Evolutionary conservation across 2,888 invertebrate species (phyloP).

Genomic region (Lydus trimaculatus): DNA sequence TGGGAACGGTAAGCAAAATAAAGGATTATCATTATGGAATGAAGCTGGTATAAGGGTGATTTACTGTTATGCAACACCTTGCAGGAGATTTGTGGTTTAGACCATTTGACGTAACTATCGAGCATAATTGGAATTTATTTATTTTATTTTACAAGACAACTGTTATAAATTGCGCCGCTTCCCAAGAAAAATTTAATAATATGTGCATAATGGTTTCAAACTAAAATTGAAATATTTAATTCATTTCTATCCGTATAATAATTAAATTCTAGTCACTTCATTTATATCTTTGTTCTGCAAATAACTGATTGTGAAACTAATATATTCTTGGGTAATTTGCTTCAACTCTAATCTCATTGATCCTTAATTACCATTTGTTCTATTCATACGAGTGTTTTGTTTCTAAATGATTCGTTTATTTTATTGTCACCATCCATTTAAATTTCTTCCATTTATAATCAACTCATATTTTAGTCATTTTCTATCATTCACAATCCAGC

Average conservation of each 20-base stretch:
- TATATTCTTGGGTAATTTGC: constrained; percentile 39
- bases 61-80: constrained; percentile 10
- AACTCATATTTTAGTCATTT: constrained; percentile 21
- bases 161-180: constrained; percentile 9
- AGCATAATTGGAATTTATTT: constrained; percentile 12
- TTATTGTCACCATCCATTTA: constrained; percentile 21
- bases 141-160: neutral
- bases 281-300: constrained; percentile 39
- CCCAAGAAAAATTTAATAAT: constrained; percentile 19
- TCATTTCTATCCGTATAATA: constrained; percentile 24
- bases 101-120: constrained; percentile 2
- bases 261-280: constrained; percentile 34
- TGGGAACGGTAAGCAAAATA: neutral
- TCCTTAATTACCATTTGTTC: constrained; percentile 44
- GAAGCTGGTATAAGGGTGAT: constrained; percentile 8
- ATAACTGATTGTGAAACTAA: constrained; percentile 36
- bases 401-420: constrained; percentile 27
- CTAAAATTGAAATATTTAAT: constrained; percentile 30
- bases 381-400: constrained; percentile 37
- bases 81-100: constrained; percentile 7
- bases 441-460: constrained; percentile 17
- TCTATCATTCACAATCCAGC: constrained; percentile 18
- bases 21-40: constrained; percentile 11
- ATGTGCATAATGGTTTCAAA: constrained; percentile 25
- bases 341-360: constrained; percentile 37